Conservation (phyloP, 2,113 vertebrate species). For the Lampris megalopsis region DNA sequence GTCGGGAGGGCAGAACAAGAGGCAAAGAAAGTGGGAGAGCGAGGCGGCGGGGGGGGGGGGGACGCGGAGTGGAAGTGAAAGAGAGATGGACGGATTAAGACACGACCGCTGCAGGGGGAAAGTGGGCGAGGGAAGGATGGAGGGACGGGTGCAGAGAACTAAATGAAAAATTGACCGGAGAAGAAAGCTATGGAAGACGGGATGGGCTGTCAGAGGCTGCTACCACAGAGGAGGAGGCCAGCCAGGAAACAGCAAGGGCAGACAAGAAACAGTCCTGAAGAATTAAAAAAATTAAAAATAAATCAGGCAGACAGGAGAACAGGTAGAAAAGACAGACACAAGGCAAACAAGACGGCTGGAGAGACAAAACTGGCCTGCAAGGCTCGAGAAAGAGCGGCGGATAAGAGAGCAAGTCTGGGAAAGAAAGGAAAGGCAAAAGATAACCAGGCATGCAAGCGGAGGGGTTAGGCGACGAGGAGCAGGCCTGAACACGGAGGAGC, state of each 20-base stretch:
- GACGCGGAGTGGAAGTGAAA: neutral
- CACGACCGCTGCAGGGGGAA: constrained; percentile 43
- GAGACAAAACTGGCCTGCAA: neutral
- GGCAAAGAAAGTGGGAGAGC: constrained; percentile 18
- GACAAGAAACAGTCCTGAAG: too few relatives aligned
- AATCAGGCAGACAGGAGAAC: neutral
- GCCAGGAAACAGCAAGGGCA: neutral
- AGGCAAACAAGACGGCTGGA: constrained; percentile 30
- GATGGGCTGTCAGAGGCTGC: constrained; percentile 33
- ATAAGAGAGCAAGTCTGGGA: constrained; percentile 24
- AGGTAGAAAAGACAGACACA: constrained; percentile 38
- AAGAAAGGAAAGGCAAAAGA: constrained; percentile 21
- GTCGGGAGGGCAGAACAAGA: neutral
- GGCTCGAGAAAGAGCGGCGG: constrained; percentile 15
- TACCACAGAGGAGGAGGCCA: neutral
- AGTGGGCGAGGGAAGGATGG: constrained; percentile 5
- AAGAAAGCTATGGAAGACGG: constrained; percentile 20
- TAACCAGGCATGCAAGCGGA: constrained; percentile 20
- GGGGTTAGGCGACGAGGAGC: neutral
- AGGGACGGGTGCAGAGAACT: constrained; percentile 7
- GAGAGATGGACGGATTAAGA: constrained; percentile 41
- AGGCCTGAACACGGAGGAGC: neutral
- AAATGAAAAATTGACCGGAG: constrained; percentile 35
- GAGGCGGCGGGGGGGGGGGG: neutral
- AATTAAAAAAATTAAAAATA: too few relatives aligned